These are phyloP conservation scores for Gortyna flavago DNA, from an alignment of 2,888 invertebrate species.

Conservation along the genomic window DNA sequence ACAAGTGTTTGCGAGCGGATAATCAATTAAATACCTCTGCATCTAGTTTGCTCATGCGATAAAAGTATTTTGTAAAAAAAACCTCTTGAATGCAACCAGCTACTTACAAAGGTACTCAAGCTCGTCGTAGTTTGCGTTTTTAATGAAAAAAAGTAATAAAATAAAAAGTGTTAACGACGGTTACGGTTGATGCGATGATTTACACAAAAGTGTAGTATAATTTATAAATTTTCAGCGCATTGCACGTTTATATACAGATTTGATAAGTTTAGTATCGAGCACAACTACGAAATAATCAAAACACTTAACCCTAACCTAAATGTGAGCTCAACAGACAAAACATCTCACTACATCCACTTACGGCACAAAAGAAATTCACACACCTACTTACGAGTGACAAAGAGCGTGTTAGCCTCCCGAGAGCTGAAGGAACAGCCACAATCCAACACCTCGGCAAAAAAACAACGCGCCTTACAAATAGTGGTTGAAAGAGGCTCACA, in stretches of 20 bases:
- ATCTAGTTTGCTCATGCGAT: background rate
- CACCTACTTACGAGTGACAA: constrained; percentile 59
- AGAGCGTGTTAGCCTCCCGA: constrained; percentile 37
- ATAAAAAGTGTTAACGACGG: background rate
- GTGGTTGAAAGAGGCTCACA: constrained; percentile 72
- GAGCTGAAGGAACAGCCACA: constrained; percentile 43
- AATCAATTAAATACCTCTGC: too few species aligned
- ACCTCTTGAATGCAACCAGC: background rate
- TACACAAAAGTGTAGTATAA: background rate
- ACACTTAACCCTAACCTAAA: constrained; percentile 18
- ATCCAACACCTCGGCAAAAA: constrained; percentile 67
- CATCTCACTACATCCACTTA: constrained; percentile 47
- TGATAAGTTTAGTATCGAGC: constrained; percentile 1
- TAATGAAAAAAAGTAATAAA: background rate
- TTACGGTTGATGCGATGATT: background rate
- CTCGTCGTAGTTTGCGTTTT: too few species aligned
- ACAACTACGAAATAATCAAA: constrained; percentile 21
- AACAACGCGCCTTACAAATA: constrained; percentile 56
- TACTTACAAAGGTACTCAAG: too few species aligned
- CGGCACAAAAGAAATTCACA: constrained; percentile 61
- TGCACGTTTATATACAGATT: background rate
- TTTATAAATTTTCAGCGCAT: background rate
- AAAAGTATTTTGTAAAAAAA: background rate
- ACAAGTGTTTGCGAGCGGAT: background rate
- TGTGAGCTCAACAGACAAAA: constrained; percentile 33